Evolutionary conservation across 2,888 invertebrate genomes (phyloP).

Genomic region (Trachelus iudaicus): DNA sequence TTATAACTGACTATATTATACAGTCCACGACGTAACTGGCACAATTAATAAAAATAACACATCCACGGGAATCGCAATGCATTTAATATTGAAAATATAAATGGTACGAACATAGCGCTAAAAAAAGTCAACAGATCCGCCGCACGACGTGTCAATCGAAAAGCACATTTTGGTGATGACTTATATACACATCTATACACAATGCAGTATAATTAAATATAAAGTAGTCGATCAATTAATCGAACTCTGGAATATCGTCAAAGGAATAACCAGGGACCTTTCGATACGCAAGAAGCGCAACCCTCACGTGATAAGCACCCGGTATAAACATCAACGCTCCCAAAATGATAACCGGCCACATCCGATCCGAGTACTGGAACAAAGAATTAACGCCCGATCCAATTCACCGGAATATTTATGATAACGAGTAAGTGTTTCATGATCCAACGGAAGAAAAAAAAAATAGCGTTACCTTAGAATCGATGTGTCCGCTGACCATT

Average conservation of each 20-base stretch:
- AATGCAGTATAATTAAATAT: conserved; percentile 1
- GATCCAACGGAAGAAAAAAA: not conserved
- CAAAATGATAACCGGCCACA: conserved; percentile 90
- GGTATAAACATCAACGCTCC: conserved; percentile 92
- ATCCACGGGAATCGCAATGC: not conserved
- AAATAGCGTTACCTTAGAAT: conserved; percentile 71
- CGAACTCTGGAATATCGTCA: conserved; percentile 90
- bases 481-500: conserved; percentile 84
- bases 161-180: conserved; percentile 19
- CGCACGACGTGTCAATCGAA: not conserved
- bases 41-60: not conserved
- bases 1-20: not conserved
- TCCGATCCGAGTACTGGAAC: conserved; percentile 81
- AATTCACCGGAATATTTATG: not conserved
- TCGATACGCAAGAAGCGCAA: conserved; percentile 87
- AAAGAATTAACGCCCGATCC: conserved; percentile 10
- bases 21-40: not conserved
- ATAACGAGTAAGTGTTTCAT: not conserved
- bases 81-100: not conserved
- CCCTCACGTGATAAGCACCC: conserved; percentile 89
- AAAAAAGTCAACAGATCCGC: not conserved
- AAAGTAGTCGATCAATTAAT: conserved; percentile 64
- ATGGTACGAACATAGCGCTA: not conserved
- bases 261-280: conserved; percentile 87
- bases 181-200: not conserved